These are phyloP conservation scores for Pharmacophagus antenor DNA, from an alignment of 2,888 invertebrate species.

Conservation along the genomic window DNA sequence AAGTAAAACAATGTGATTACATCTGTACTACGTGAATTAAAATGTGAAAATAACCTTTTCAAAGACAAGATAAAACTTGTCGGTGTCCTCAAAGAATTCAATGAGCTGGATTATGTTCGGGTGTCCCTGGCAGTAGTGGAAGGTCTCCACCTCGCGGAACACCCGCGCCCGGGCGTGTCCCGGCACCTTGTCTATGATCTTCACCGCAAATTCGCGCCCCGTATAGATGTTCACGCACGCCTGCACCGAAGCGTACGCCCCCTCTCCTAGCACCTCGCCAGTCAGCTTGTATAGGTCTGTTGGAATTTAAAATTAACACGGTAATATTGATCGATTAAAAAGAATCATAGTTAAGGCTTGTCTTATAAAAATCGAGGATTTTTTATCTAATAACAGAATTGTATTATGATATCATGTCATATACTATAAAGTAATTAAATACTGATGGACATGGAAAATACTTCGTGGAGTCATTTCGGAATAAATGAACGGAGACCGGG, in stretches of 20 bases:
- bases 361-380: too few relatives aligned
- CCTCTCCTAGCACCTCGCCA: slow-evolving; percentile 97
- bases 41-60: slow-evolving; percentile 88
- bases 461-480: too few relatives aligned
- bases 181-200: slow-evolving; percentile 97
- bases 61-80: slow-evolving; percentile 98
- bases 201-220: slow-evolving; percentile 97
- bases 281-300: slow-evolving; percentile 96
- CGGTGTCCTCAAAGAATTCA: slow-evolving; percentile 98
- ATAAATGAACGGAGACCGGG: too few relatives aligned
- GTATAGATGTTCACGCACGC: slow-evolving; percentile 95
- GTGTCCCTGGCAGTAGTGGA: slow-evolving; percentile 98
- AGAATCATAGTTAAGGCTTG: too few relatives aligned
- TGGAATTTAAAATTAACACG: slow-evolving; percentile 35
- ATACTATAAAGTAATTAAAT: too few relatives aligned
- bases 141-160: slow-evolving; percentile 99
- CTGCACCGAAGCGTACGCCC: slow-evolving; percentile 97
- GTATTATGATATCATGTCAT: too few relatives aligned
- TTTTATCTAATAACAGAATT: too few relatives aligned
- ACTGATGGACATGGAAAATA: too few relatives aligned
- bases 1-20: too few relatives aligned
- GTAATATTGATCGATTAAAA: too few relatives aligned
- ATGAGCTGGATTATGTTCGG: slow-evolving; percentile 98
- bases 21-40: background rate
- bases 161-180: slow-evolving; percentile 96